A percentile compares a stretch with the other conserved stretches of the same genome.
These are phyloP conservation scores for Lophotis ruficrista DNA, from an alignment of 2,113 vertebrate species.

Conservation along the genomic window DNA sequence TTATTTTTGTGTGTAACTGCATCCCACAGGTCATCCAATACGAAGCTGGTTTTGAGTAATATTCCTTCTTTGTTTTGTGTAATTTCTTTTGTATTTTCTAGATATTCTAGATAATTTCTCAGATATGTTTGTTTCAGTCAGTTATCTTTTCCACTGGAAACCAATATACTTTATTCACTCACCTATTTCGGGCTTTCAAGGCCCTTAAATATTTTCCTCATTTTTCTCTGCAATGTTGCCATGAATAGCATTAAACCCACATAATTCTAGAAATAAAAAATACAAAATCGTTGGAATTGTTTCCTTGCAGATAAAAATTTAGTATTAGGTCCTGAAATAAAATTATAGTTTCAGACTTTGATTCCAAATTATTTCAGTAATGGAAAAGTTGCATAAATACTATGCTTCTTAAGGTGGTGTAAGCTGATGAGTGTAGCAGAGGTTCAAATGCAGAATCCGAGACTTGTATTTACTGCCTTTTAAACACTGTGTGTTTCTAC, in stretches of 20 bases:
- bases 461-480: neutral
- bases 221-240: neutral
- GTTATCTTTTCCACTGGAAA: neutral
- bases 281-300: neutral
- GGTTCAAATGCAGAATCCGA: neutral
- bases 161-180: neutral
- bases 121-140: neutral
- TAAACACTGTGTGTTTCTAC: neutral
- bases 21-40: neutral
- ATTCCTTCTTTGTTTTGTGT: neutral
- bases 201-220: neutral
- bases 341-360: neutral
- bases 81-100: neutral
- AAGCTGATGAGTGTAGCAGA: conserved; percentile 35
- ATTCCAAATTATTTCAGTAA: conserved; percentile 12
- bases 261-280: neutral
- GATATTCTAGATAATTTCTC: neutral
- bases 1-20: neutral
- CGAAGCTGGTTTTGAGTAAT: neutral
- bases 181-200: neutral
- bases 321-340: neutral
- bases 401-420: neutral
- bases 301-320: neutral
- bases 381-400: conserved; percentile 28
- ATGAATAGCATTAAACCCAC: neutral